Percentiles rank a stretch among this genome's conserved stretches.
These are phyloP conservation scores for Cassiopea xamachana DNA, from an alignment of 30 jellyfish, hydroid and myxozoan genomes.

Conservation along the genomic window DNA sequence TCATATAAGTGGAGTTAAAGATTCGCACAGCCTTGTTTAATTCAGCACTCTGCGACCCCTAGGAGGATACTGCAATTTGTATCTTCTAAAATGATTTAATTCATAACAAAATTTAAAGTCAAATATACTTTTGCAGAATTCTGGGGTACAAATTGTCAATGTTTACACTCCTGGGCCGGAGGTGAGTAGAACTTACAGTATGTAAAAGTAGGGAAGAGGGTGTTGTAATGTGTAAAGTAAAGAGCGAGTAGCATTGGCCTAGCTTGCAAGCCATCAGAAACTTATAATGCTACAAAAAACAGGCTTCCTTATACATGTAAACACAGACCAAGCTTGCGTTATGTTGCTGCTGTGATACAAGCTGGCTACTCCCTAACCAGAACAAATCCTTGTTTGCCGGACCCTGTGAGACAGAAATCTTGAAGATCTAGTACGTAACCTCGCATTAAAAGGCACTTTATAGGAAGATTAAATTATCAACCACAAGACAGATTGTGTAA, in stretches of 20 bases:
- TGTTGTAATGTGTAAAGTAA: not conserved
- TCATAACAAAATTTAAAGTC: too few relatives aligned
- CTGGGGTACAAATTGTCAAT: too few relatives aligned
- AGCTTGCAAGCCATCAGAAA: not conserved
- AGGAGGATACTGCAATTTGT: too few relatives aligned
- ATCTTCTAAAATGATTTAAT: too few relatives aligned
- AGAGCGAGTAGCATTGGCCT: not conserved
- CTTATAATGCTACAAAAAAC: not conserved
- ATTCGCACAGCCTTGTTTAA: too few relatives aligned
- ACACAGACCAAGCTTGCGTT: not conserved
- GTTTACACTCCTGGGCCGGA: too few relatives aligned
- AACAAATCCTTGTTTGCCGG: conserved; percentile 5
- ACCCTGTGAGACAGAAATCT: not conserved
- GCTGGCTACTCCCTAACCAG: not conserved
- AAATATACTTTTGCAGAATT: too few relatives aligned
- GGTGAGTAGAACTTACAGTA: too few relatives aligned
- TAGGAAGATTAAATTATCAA: not conserved
- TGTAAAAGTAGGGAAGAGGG: too few relatives aligned
- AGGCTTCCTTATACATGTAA: not conserved
- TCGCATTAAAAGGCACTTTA: conserved; percentile 6
- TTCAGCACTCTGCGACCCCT: too few relatives aligned
- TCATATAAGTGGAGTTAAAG: too few relatives aligned
- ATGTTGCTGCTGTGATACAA: not conserved
- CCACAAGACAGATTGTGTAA: conserved; percentile 10
- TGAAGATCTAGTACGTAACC: not conserved